A percentile compares a stretch with the other conserved stretches of the same genome.
Conservation (phyloP, 2,113 vertebrate genomes). For the Mohoua ochrocephala region DNA sequence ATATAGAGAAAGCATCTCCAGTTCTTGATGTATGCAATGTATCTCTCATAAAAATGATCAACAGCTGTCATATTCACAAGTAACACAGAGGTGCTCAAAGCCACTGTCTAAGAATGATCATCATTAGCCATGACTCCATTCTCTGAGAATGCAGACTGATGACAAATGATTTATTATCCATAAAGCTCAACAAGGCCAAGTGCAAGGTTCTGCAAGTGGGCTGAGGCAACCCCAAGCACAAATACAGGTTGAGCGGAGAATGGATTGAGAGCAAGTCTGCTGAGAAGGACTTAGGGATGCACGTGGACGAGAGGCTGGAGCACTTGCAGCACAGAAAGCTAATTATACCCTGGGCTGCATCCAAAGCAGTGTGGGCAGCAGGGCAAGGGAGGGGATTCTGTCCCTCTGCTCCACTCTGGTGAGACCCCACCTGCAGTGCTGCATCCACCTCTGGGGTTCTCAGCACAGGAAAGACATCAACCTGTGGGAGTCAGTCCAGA, state of each 20-base stretch:
- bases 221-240: neutral
- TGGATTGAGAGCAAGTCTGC: neutral
- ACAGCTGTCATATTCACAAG: neutral
- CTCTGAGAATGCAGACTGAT: neutral
- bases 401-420: neutral
- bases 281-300: neutral
- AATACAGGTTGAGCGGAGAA: neutral
- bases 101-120: neutral
- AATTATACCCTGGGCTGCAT: neutral
- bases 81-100: neutral
- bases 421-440: neutral
- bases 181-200: neutral
- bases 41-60: neutral
- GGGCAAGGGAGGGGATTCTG: neutral
- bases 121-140: neutral
- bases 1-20: neutral
- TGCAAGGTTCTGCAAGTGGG: neutral
- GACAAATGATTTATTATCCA: neutral
- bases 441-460: neutral
- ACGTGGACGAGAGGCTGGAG: neutral
- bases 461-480: neutral
- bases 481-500: neutral
- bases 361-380: rapidly evolving
- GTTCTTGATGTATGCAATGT: neutral
- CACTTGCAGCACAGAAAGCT: neutral